phyloP scores from a whole-genome alignment of 2,113 vertebrate species.

The Daphoenositta chrysoptera region DNA sequence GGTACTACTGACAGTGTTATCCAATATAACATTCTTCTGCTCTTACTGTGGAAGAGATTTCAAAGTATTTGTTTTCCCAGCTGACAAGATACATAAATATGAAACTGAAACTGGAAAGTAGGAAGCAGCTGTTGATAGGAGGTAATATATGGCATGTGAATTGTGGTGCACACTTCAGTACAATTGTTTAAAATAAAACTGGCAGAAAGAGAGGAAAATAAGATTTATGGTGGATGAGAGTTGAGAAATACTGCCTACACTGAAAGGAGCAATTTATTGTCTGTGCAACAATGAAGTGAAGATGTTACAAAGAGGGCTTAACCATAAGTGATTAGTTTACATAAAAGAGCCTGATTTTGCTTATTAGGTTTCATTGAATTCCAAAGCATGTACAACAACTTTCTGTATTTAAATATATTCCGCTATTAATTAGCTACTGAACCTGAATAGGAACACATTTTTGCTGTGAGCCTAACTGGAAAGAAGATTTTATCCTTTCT shows the following conservation, averaged over 20 bases:
- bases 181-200: slow-evolving; percentile 28
- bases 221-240: neutral
- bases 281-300: neutral
- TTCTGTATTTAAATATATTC: slow-evolving; percentile 17
- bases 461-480: neutral
- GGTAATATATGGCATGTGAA: neutral
- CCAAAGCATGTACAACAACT: slow-evolving; percentile 2
- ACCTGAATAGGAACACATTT: neutral
- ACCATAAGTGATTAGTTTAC: slow-evolving; percentile 20
- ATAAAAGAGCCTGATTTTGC: slow-evolving; percentile 11
- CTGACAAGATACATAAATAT: slow-evolving; percentile 6
- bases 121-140: neutral
- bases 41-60: neutral
- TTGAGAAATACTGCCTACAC: neutral
- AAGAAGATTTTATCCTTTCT: neutral
- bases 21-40: neutral
- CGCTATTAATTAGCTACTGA: slow-evolving; percentile 23
- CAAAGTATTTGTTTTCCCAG: neutral
- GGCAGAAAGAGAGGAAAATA: slow-evolving; percentile 9
- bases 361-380: slow-evolving; percentile 26
- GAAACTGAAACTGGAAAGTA: neutral
- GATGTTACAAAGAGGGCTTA: neutral
- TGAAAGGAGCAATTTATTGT: slow-evolving; percentile 1
- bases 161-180: neutral
- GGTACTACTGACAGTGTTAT: neutral